These are phyloP conservation scores for Amphibalanus amphitrite DNA, from an alignment of 1,140 invertebrate species.

Conservation along the genomic window DNA sequence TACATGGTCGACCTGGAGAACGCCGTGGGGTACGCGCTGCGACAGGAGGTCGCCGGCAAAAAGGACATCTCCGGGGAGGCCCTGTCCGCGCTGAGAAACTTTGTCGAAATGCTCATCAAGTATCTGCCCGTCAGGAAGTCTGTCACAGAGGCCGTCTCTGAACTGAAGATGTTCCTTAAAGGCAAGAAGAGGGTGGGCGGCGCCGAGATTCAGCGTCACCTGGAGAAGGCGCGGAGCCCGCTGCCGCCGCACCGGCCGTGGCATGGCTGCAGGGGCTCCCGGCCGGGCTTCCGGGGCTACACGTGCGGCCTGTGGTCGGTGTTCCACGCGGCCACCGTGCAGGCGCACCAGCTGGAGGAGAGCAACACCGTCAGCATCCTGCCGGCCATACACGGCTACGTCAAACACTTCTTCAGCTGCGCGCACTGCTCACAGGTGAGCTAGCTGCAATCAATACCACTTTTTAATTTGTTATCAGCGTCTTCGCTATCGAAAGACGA, in stretches of 20 bases:
- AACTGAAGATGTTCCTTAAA: slow-evolving; percentile 31
- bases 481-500: too few species aligned
- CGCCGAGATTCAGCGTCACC: slow-evolving; percentile 10
- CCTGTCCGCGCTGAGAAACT: slow-evolving; percentile 50
- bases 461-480: too few species aligned
- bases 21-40: slow-evolving; percentile 55
- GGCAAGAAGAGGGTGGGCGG: background rate
- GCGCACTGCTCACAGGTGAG: slow-evolving; percentile 47
- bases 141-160: slow-evolving; percentile 42
- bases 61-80: slow-evolving; percentile 47
- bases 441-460: too few species aligned
- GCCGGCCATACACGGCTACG: slow-evolving; percentile 64
- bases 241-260: slow-evolving; percentile 39
- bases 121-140: slow-evolving; percentile 53
- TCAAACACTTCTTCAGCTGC: slow-evolving; percentile 89
- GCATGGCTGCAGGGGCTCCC: slow-evolving; percentile 66
- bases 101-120: slow-evolving; percentile 44
- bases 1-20: slow-evolving; percentile 75
- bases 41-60: slow-evolving; percentile 55
- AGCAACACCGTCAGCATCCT: slow-evolving; percentile 36
- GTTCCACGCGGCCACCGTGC: slow-evolving; percentile 83
- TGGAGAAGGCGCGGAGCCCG: slow-evolving; percentile 28
- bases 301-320: slow-evolving; percentile 89
- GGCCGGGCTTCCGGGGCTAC: slow-evolving; percentile 56
- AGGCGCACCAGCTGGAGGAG: slow-evolving; percentile 37